Percentiles rank a stretch among this genome's conserved stretches.
phyloP scores from a whole-genome alignment of 2,797 vertebrate species.

The Sandelia bainsii region DNA sequence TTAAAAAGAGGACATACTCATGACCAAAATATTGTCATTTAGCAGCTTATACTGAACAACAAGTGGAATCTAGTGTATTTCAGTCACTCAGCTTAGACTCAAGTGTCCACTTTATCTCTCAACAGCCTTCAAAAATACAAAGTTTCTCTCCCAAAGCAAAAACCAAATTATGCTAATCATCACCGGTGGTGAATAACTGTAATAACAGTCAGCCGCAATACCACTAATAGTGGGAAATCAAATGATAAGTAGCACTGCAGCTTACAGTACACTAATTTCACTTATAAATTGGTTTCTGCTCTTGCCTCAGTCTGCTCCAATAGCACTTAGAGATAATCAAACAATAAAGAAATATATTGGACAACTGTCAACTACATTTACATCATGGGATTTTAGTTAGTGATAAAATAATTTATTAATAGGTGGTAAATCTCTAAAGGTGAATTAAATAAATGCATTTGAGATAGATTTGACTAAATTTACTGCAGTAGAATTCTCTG shows the following conservation, averaged over 20 bases:
- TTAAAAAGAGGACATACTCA: background rate
- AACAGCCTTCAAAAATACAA: background rate
- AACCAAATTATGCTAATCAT: conserved; percentile 5
- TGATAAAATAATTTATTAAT: no score
- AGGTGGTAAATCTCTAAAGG: background rate
- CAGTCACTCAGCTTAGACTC: conserved; percentile 4
- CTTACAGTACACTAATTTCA: background rate
- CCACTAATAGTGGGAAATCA: conserved; percentile 18
- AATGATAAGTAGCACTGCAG: background rate
- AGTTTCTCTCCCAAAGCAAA: conserved; percentile 17
- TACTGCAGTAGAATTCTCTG: background rate
- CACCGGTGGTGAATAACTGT: background rate
- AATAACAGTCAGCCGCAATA: conserved; percentile 20
- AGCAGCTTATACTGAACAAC: background rate
- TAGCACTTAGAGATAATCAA: background rate
- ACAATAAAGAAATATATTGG: background rate
- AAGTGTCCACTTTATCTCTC: conserved; percentile 5
- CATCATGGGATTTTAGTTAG: no score
- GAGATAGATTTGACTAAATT: background rate
- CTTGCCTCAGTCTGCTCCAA: background rate
- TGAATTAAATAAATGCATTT: background rate
- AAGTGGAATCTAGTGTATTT: background rate
- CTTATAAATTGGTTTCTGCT: background rate
- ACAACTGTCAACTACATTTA: no score
- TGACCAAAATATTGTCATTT: background rate